These are phyloP conservation scores for Galeopsomyia nigrocyanea DNA, from an alignment of 2,888 invertebrate species.

Conservation along the genomic window DNA sequence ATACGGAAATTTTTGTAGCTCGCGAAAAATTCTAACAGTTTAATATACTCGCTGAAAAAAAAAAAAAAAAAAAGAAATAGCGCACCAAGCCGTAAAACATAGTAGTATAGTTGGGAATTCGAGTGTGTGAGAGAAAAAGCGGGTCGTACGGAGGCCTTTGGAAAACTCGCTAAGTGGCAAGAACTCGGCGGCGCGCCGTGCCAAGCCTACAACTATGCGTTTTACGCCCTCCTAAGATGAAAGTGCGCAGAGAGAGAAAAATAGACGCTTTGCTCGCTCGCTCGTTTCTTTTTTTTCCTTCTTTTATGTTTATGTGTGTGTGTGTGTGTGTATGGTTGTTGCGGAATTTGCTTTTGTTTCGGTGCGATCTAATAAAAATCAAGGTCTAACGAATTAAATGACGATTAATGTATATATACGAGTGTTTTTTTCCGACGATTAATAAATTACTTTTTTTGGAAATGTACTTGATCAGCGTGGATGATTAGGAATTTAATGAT, in stretches of 20 bases:
- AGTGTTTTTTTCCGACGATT: no score
- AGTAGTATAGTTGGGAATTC: no score
- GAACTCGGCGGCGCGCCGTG: neutral
- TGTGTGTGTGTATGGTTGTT: neutral
- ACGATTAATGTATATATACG: no score
- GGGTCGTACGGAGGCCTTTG: neutral
- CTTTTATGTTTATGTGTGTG: neutral
- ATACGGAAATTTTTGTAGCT: no score
- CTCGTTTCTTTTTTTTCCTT: neutral
- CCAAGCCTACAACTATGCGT: neutral
- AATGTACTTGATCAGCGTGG: no score
- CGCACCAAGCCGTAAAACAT: no score
- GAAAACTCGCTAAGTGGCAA: constrained; percentile 18
- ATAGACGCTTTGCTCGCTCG: neutral
- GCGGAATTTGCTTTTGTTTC: neutral
- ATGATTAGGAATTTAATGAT: no score
- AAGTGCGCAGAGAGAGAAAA: no score
- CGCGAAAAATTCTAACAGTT: constrained; percentile 3
- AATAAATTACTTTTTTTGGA: no score
- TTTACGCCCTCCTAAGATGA: neutral
- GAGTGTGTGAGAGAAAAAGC: no score
- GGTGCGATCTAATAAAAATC: neutral
- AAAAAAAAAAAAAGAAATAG: neutral
- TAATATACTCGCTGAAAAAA: constrained; percentile 8
- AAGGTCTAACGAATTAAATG: no score